These are phyloP conservation scores for Halcyon malimbica DNA, from an alignment of 2,113 vertebrate genomes.

Conservation along the genomic window DNA sequence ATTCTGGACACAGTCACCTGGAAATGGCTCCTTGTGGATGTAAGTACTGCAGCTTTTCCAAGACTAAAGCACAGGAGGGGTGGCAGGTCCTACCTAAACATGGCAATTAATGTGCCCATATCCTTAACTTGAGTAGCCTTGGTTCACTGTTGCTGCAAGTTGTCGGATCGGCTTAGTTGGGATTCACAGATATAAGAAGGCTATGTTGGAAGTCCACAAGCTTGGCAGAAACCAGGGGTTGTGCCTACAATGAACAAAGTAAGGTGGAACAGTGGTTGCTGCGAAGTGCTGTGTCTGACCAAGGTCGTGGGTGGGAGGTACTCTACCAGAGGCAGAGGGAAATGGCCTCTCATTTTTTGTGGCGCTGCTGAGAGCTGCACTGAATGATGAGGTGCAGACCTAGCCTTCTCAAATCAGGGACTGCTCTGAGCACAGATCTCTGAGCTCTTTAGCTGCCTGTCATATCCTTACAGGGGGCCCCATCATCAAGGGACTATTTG, in stretches of 20 bases:
- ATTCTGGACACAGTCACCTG: slow-evolving; percentile 85
- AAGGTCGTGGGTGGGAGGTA: neutral
- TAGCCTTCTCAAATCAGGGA: neutral
- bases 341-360: neutral
- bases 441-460: neutral
- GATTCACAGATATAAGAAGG: neutral
- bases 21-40: slow-evolving; percentile 85
- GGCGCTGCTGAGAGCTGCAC: neutral
- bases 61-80: neutral
- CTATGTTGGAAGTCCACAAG: neutral
- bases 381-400: neutral
- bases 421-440: neutral
- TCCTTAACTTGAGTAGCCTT: neutral
- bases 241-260: neutral
- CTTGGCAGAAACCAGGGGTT: neutral
- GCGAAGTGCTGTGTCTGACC: neutral
- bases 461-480: neutral
- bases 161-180: neutral
- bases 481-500: neutral
- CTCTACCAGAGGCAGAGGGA: neutral
- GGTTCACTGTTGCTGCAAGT: neutral
- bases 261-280: neutral
- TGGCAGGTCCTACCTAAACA: neutral
- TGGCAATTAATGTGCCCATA: fast-evolving
- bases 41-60: slow-evolving; percentile 70